Conservation (phyloP, 2,797 vertebrate genomes). For the Streptopelia turtur region DNA sequence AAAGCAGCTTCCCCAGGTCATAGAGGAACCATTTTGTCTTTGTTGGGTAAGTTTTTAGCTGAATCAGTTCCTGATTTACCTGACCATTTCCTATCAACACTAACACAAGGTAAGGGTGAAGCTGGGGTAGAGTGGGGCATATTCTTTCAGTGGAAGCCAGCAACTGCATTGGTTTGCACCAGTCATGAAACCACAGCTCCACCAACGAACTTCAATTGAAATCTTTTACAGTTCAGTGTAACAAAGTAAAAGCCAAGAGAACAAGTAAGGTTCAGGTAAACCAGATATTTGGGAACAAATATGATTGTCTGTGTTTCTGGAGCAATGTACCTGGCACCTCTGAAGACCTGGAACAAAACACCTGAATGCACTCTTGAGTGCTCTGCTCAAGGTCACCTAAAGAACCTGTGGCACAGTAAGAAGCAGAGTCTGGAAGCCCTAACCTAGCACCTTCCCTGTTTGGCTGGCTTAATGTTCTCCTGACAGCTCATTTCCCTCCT, state of each 20-base stretch:
- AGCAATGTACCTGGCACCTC: background rate
- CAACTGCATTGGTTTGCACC: background rate
- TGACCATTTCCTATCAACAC: background rate
- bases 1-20: background rate
- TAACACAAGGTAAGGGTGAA: background rate
- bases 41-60: background rate
- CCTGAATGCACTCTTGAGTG: background rate
- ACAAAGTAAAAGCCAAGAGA: background rate
- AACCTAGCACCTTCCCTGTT: background rate
- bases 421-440: background rate
- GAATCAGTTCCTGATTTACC: background rate
- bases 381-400: background rate
- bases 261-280: background rate
- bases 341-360: background rate
- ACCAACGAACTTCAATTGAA: background rate
- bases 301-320: background rate
- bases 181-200: background rate
- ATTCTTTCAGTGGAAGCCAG: background rate
- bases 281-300: background rate
- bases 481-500: background rate
- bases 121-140: background rate
- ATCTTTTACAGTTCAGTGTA: background rate
- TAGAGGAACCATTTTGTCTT: background rate
- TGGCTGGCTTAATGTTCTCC: background rate
- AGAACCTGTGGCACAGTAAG: background rate